phyloP scores from a whole-genome alignment of 2,797 vertebrate genomes.

The Gambusia yucatana region DNA sequence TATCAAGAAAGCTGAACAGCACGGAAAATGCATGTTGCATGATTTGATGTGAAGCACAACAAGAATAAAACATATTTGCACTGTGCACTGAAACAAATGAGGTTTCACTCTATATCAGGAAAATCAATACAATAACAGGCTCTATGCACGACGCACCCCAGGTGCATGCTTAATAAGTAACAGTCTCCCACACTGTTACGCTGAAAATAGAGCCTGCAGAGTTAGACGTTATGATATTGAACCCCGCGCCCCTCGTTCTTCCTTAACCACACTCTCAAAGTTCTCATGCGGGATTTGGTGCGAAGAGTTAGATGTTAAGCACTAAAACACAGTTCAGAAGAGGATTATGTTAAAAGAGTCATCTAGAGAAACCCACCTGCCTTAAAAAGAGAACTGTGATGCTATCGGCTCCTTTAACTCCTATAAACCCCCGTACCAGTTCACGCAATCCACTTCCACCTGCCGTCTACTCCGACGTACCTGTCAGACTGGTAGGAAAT shows the following conservation, averaged over 20 bases:
- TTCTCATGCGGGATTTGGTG: constrained; percentile 76
- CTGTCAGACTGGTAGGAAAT: constrained; percentile 79
- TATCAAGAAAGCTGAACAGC: constrained; percentile 64
- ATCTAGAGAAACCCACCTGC: constrained; percentile 76
- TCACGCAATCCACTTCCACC: constrained; percentile 47
- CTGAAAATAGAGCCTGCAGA: constrained; percentile 48
- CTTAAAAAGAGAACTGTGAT: constrained; percentile 71
- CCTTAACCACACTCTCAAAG: constrained; percentile 59
- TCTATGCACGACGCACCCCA: constrained; percentile 47
- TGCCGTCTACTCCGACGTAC: constrained; percentile 65
- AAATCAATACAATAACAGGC: constrained; percentile 78
- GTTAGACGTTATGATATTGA: constrained; percentile 62
- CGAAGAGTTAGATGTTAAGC: constrained; percentile 77
- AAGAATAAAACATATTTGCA: constrained; percentile 79
- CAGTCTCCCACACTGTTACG: constrained; percentile 29
- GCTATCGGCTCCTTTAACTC: constrained; percentile 71
- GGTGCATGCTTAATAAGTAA: constrained; percentile 72
- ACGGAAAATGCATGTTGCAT: constrained; percentile 69
- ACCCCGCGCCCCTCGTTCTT: constrained; percentile 15
- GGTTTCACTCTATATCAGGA: constrained; percentile 75
- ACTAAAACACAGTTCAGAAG: constrained; percentile 81
- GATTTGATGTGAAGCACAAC: constrained; percentile 73
- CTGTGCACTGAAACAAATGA: constrained; percentile 78
- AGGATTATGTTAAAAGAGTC: constrained; percentile 83
- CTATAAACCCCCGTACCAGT: constrained; percentile 29